Base-by-base conservation (phyloP, 2,888 invertebrate species). In the Pteria penguin region DNA sequence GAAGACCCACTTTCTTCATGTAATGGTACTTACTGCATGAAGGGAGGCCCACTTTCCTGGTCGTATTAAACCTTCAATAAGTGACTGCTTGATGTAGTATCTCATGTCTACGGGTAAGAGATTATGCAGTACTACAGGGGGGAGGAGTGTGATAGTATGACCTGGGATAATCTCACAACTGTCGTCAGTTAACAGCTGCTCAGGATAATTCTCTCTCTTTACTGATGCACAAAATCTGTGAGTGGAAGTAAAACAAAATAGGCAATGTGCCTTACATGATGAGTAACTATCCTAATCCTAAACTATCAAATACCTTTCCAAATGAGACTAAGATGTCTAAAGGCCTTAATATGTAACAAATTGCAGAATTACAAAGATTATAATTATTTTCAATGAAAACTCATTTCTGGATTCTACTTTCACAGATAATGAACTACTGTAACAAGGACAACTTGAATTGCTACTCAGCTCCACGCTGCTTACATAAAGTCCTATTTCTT, bases 71-170 rank as follows among this genome's bases (percentile, higher is more conserved):
- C 90, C 89, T 0, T 76, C 73, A 57, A 89, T 86, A 3, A 92
- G 87, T 4, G 87, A 87, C 11, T 84, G 84, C 78, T 88, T 88
- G 52, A 92, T 82, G 80, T 89, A 89, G 80, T 92, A 92, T 76
- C 91, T 90, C 69, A 94, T 82, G 78, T 94, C 94, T 61, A 93
- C 90, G 0, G 98, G 98, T 68, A 99, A 94, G 77, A 98, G 94
- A 94, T 98, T 99, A 81, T 95, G 95, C 2, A 98, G 91, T 22
- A 96, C 92, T 24, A 99, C 93, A 0, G 97, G 97, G 31, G 98
- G 96, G 83, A 96, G 93, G 61, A 99, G 93, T 2, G 95, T 95
- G 78, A 99, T 95, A 22, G 95, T 95, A 92, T 99, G 98, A 0
- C 96, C 98, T 4, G 98, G 97, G 79, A 97, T 94, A 32, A 84